A percentile compares a stretch with the other conserved stretches of the same genome.
Conservation (phyloP, 2,888 invertebrate species). For the Phortica okadai region DNA sequence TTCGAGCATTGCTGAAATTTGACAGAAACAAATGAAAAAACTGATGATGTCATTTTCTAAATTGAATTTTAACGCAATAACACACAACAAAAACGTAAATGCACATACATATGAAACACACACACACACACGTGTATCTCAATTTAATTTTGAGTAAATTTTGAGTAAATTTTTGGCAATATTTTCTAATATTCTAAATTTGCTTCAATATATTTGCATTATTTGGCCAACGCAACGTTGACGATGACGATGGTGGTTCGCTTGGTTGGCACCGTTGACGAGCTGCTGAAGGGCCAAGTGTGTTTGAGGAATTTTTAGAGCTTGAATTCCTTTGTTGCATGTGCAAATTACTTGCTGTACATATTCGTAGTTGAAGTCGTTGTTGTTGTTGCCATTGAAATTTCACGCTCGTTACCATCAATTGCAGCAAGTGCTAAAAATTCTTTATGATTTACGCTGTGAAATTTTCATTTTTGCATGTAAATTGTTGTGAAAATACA, state of each 20-base stretch:
- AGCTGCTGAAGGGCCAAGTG: too few relatives aligned
- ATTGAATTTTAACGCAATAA: conserved; percentile 55
- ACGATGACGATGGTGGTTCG: neutral
- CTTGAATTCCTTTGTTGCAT: conserved; percentile 6
- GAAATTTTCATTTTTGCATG: conserved; percentile 4
- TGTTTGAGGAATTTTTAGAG: neutral
- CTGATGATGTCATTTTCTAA: conserved; percentile 62
- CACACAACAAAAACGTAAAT: neutral
- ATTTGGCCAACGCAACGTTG: neutral
- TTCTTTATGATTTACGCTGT: conserved; percentile 6
- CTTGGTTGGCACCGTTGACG: neutral
- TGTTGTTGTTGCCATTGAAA: neutral
- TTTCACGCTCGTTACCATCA: conserved; percentile 1
- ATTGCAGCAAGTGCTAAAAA: conserved; percentile 26
- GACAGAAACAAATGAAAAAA: conserved; percentile 59
- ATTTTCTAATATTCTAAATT: conserved; percentile 49
- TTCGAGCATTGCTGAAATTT: conserved; percentile 37
- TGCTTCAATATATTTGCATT: conserved; percentile 45
- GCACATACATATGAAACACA: neutral
- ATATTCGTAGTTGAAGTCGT: neutral
- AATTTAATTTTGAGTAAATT: conserved; percentile 37
- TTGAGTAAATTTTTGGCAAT: conserved; percentile 46
- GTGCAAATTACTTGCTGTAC: neutral
- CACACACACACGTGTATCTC: neutral
- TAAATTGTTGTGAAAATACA: neutral